A percentile compares a stretch with the other conserved stretches of the same genome.
Conservation (phyloP, 2,797 vertebrate species). For the Avahi laniger region DNA sequence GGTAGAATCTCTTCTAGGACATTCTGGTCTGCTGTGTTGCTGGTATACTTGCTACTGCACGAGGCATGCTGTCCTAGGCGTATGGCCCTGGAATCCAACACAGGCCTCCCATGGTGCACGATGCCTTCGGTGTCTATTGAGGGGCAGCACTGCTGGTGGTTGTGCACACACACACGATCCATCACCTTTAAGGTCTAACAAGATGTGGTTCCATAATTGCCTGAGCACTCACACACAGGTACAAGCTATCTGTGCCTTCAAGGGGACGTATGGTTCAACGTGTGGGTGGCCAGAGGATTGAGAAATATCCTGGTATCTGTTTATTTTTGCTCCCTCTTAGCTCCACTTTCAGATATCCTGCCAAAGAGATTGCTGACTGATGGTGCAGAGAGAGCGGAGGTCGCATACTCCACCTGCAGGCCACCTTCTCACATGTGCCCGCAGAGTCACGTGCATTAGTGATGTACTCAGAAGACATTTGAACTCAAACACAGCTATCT, state of each 20-base stretch:
- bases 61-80: rapidly evolving
- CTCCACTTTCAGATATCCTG: background rate
- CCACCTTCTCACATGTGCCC: background rate
- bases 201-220: background rate
- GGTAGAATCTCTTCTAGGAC: background rate
- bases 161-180: background rate
- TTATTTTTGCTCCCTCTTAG: background rate
- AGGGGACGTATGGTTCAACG: rapidly evolving
- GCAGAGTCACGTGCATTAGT: rapidly evolving
- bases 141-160: too few relatives aligned
- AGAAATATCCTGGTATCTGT: too few relatives aligned
- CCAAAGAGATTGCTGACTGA: background rate
- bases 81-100: background rate
- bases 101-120: rapidly evolving
- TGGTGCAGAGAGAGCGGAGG: rapidly evolving
- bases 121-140: too few relatives aligned
- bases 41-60: rapidly evolving
- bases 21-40: too few relatives aligned
- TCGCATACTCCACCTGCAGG: rapidly evolving
- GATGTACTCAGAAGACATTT: background rate
- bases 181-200: background rate
- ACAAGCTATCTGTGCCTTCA: background rate
- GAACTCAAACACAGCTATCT: background rate
- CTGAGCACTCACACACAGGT: too few relatives aligned
- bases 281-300: background rate